A percentile compares a stretch with the other conserved stretches of the same genome.
phyloP scores from a whole-genome alignment of 37 sponge, comb jelly and placozoan genomes.

The Agelas oroides region DNA sequence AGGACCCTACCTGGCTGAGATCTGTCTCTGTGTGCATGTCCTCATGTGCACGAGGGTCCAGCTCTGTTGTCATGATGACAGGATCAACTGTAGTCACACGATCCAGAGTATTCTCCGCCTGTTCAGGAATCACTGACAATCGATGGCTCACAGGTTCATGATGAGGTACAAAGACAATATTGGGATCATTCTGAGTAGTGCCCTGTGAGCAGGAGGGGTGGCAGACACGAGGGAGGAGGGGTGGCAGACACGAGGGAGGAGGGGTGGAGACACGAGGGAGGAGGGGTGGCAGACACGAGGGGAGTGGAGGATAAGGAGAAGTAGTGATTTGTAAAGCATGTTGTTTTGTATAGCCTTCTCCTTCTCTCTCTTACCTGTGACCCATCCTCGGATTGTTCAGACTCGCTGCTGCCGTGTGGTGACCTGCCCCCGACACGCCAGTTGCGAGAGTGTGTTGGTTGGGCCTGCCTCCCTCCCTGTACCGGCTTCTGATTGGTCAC shows the following conservation, averaged over 20 bases:
- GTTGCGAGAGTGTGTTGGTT: neutral
- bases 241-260: too few relatives aligned
- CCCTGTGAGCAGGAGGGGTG: too few relatives aligned
- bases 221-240: too few relatives aligned
- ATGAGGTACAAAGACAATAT: slow-evolving; percentile 9
- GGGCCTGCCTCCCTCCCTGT: slow-evolving; percentile 3
- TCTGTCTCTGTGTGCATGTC: slow-evolving; percentile 7
- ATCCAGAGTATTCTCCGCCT: neutral
- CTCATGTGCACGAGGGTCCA: neutral
- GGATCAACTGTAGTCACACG: too few relatives aligned
- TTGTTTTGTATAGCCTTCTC: too few relatives aligned
- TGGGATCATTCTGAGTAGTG: slow-evolving; percentile 13
- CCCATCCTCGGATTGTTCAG: slow-evolving; percentile 48
- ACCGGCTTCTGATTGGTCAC: neutral
- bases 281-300: too few relatives aligned
- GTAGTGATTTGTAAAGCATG: too few relatives aligned
- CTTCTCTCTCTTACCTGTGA: slow-evolving; percentile 19
- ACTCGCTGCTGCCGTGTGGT: slow-evolving; percentile 44
- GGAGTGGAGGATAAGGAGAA: too few relatives aligned
- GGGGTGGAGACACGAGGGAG: neutral
- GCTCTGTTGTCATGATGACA: neutral
- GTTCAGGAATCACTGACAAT: slow-evolving; percentile 21
- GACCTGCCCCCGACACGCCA: neutral
- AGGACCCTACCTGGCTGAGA: neutral
- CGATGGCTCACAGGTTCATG: neutral